Conservation (phyloP, 2,113 vertebrate genomes). For the Erinaceus europaeus region DNA sequence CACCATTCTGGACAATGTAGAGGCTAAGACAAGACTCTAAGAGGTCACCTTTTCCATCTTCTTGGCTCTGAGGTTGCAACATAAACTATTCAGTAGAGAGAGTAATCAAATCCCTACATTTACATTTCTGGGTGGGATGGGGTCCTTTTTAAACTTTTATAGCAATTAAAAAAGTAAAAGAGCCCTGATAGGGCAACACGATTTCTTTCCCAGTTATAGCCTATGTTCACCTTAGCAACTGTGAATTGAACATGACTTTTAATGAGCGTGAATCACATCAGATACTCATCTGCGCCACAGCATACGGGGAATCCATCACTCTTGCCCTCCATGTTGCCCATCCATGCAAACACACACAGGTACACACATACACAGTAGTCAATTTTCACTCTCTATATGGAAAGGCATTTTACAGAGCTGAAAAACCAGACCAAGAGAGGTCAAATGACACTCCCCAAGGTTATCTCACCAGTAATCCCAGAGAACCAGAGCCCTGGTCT, state of each 20-base stretch:
- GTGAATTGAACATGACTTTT: slow-evolving; percentile 24
- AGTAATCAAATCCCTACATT: neutral
- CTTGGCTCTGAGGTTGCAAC: neutral
- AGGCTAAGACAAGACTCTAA: slow-evolving; percentile 28
- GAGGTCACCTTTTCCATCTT: slow-evolving; percentile 42
- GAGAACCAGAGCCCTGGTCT: neutral
- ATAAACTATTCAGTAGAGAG: neutral
- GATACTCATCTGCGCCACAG: neutral
- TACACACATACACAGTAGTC: neutral
- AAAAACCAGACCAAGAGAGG: neutral
- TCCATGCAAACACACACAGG: slow-evolving; percentile 13
- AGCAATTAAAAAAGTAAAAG: slow-evolving; percentile 1
- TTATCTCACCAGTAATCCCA: neutral
- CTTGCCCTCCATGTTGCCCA: neutral
- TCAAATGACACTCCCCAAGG: neutral
- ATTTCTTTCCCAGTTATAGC: neutral
- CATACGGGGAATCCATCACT: neutral
- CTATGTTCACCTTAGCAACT: neutral
- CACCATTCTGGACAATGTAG: slow-evolving; percentile 47
- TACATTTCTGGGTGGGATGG: slow-evolving; percentile 26
- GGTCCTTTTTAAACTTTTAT: neutral
- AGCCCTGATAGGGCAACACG: neutral
- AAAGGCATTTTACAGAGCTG: slow-evolving; percentile 28
- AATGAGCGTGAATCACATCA: slow-evolving; percentile 39
- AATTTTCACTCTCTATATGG: neutral